Percentiles rank a stretch among this genome's conserved stretches.
Conservation (phyloP, 2,797 vertebrate genomes). For the Cyclopterus lumpus region DNA sequence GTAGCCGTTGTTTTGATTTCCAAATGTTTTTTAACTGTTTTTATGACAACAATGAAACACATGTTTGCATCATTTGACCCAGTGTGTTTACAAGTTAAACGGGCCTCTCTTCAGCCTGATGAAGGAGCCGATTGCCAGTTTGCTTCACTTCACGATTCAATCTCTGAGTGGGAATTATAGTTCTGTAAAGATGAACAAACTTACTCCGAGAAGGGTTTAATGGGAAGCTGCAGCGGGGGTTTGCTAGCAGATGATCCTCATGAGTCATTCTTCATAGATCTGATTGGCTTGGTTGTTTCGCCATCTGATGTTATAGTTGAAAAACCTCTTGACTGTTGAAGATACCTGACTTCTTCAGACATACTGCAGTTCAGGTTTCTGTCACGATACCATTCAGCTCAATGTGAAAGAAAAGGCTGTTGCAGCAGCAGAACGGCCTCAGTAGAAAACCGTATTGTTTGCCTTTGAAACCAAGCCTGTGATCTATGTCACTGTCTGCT, state of each 20-base stretch:
- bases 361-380: not conserved
- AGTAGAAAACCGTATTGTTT: not conserved
- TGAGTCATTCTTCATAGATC: not conserved
- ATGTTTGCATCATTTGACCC: not conserved
- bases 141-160: not conserved
- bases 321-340: not conserved
- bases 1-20: not conserved
- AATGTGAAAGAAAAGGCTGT: slow-evolving; percentile 1
- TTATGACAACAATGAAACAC: too few relatives aligned
- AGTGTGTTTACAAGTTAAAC: not conserved
- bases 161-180: not conserved
- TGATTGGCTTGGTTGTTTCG: not conserved
- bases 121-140: not conserved
- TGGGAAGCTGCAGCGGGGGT: not conserved
- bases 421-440: not conserved
- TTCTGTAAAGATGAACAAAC: not conserved
- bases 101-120: not conserved
- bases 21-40: not conserved
- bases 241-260: not conserved
- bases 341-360: not conserved
- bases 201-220: not conserved
- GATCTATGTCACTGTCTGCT: slow-evolving; percentile 20
- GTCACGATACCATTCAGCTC: not conserved
- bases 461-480: slow-evolving; percentile 13
- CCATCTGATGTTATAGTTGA: not conserved